phyloP scores from a whole-genome alignment of 2,797 vertebrate genomes.

The Eupleurogrammus muticus region DNA sequence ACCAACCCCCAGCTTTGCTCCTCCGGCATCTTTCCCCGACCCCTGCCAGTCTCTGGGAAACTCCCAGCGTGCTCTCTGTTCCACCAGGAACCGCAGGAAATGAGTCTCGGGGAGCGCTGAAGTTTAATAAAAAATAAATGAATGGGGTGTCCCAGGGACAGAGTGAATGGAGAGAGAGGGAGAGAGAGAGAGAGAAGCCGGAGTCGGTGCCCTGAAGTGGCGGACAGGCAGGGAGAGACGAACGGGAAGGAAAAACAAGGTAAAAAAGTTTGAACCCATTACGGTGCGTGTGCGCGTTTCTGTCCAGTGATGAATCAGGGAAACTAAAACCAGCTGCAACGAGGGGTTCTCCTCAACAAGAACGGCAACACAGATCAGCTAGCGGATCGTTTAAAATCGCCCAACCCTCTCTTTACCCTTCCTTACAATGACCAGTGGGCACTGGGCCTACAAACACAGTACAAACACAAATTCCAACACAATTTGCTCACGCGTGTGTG shows the following conservation, averaged over 20 bases:
- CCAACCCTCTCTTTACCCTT: slow-evolving; percentile 66
- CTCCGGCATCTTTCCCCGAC: slow-evolving; percentile 67
- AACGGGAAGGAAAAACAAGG: slow-evolving; percentile 63
- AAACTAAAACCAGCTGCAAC: slow-evolving; percentile 82
- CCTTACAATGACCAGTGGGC: slow-evolving; percentile 63
- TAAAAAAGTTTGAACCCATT: slow-evolving; percentile 70
- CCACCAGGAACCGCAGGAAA: slow-evolving; percentile 86
- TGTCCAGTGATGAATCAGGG: slow-evolving; percentile 73
- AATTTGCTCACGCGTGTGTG: slow-evolving; percentile 35
- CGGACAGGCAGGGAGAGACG: slow-evolving; percentile 55
- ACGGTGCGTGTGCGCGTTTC: slow-evolving; percentile 64
- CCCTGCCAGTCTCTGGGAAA: slow-evolving; percentile 80
- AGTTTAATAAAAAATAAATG: slow-evolving; percentile 90
- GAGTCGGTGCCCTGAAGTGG: slow-evolving; percentile 59
- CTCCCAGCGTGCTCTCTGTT: slow-evolving; percentile 79
- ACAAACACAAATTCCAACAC: slow-evolving; percentile 62
- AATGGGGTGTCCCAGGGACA: slow-evolving; percentile 85
- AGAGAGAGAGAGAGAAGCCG: slow-evolving; percentile 47
- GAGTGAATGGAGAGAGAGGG: slow-evolving; percentile 69
- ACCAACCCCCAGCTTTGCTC: slow-evolving; percentile 56
- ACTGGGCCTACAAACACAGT: slow-evolving; percentile 64
- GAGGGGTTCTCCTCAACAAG: slow-evolving; percentile 45
- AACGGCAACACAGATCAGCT: slow-evolving; percentile 61
- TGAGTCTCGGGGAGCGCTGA: slow-evolving; percentile 84
- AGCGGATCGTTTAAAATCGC: slow-evolving; percentile 70